Evolutionary conservation across 2,888 invertebrate species (phyloP), one percentile per base, ranked within the genome.

Genomic region (Drosophila melanosoma): DNA sequence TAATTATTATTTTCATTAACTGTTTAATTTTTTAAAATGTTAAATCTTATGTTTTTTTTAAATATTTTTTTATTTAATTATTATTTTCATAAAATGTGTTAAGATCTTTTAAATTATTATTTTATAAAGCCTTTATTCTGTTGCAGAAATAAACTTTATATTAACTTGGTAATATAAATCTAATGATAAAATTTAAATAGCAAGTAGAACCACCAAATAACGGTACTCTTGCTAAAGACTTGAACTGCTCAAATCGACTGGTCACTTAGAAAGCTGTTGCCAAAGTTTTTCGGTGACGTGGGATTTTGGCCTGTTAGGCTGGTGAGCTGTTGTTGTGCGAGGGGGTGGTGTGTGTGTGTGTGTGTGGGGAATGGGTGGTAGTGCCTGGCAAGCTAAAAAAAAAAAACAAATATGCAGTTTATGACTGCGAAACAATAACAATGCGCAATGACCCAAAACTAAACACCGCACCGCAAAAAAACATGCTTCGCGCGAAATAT

Each of bases 401-500:
- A 61, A 74, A 74, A 74, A 76, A 73, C 74, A 86, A 84, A 87
- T 79, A 80, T 85, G 84, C 81, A 83, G 70, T 63, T 72, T 48
- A 76, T 69, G 65, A 58, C 80, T 64, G 74, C 72, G 73, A 82
- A 87, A 85, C 87, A 85, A 85, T 85, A 87, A 84, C 87, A 84
- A 76, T 76, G 79, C 74, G 84, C 85, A 84, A 85, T 85, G 85
- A 87, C 84, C 85, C 87, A 83, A 87, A 85, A 87, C 84, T 84
- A 87, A 85, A 85, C 84, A 83, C 79, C 65, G 52, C 58, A 69
- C 59, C 54, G 57, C 48, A 35, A 62, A 33, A 58, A 70, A 57
- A 42, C 40, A 61, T 58, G 54, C 45, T 54, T 29, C 35, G 48
- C 54, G 53, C 32, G 49, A 56, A 60, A 57, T 15, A 49, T 68